Conservation (phyloP, 2,888 invertebrate genomes). For the Lepidocyrtinus sp. region DNA sequence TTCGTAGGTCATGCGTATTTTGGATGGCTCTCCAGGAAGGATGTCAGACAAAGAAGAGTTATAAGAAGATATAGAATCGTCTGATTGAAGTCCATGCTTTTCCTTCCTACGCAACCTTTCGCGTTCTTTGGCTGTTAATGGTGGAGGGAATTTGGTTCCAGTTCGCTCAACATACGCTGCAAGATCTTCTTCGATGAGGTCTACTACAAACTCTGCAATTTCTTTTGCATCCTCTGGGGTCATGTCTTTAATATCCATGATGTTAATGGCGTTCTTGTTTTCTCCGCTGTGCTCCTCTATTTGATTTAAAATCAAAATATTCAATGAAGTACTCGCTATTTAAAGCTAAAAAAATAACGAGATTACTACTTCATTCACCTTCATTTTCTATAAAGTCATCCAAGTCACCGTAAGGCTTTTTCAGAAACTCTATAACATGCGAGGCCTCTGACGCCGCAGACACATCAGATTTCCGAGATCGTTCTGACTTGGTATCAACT, state of each 20-base stretch:
- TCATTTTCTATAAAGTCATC: slow-evolving; percentile 31
- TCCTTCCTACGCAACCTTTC: slow-evolving; percentile 27
- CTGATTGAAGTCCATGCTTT: slow-evolving; percentile 16
- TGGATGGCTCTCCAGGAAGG: slow-evolving; percentile 55
- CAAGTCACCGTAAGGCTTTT: slow-evolving; percentile 2
- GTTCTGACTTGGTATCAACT: too few relatives aligned
- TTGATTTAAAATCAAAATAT: not conserved
- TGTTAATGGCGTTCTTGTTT: not conserved
- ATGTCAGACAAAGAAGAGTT: slow-evolving; percentile 32
- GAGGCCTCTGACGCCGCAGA: too few relatives aligned
- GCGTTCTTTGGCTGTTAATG: slow-evolving; percentile 27
- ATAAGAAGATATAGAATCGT: slow-evolving; percentile 44
- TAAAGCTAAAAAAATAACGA: not conserved
- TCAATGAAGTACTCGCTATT: not conserved
- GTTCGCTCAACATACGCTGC: slow-evolving; percentile 29
- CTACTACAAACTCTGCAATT: slow-evolving; percentile 59
- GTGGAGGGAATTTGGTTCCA: slow-evolving; percentile 30
- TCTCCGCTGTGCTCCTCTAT: slow-evolving; percentile 1
- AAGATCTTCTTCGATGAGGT: slow-evolving; percentile 62
- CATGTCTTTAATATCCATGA: not conserved
- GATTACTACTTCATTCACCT: not conserved
- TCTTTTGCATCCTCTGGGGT: slow-evolving; percentile 45
- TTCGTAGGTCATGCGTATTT: slow-evolving; percentile 43
- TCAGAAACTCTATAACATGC: too few relatives aligned
- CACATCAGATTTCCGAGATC: too few relatives aligned